Evolutionary conservation across 2,113 vertebrate genomes (phyloP).

Genomic region (Channa argus): DNA sequence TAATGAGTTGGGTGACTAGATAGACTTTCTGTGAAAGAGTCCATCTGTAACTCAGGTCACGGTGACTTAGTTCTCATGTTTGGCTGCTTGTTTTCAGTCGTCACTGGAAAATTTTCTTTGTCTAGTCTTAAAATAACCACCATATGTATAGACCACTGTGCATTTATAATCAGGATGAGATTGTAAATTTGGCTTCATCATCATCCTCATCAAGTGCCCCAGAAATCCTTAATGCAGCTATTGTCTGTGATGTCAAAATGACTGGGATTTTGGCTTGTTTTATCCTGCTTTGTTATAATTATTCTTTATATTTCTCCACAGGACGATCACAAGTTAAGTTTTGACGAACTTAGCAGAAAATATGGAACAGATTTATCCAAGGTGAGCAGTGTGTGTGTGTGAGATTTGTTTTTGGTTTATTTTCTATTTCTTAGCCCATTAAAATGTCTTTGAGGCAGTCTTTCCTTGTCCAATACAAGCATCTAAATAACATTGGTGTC

Average conservation of each 20-base stretch:
- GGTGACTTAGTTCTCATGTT: not conserved
- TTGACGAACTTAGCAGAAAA: constrained; percentile 96
- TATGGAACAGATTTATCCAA: constrained; percentile 91
- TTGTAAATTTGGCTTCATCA: constrained; percentile 3
- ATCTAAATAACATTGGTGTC: too few species aligned
- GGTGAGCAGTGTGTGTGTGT: constrained; percentile 80
- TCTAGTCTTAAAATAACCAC: constrained; percentile 14
- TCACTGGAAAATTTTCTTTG: constrained; percentile 7
- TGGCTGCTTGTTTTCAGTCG: not conserved
- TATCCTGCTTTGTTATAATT: constrained; percentile 3
- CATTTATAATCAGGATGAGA: constrained; percentile 37
- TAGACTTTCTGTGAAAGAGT: constrained; percentile 1
- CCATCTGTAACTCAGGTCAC: constrained; percentile 1
- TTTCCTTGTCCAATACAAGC: too few species aligned
- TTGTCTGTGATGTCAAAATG: constrained; percentile 30
- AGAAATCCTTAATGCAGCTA: constrained; percentile 42
- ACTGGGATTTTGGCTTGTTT: constrained; percentile 28
- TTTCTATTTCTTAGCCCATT: too few species aligned
- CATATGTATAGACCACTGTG: not conserved
- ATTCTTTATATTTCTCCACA: constrained; percentile 66
- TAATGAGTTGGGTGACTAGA: constrained; percentile 22
- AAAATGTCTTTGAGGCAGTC: too few species aligned
- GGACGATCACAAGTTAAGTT: constrained; percentile 96
- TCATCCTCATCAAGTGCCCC: not conserved
- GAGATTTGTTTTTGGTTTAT: not conserved